phyloP scores from a whole-genome alignment of 2,113 vertebrate species.

The Peromyscus leucopus region DNA sequence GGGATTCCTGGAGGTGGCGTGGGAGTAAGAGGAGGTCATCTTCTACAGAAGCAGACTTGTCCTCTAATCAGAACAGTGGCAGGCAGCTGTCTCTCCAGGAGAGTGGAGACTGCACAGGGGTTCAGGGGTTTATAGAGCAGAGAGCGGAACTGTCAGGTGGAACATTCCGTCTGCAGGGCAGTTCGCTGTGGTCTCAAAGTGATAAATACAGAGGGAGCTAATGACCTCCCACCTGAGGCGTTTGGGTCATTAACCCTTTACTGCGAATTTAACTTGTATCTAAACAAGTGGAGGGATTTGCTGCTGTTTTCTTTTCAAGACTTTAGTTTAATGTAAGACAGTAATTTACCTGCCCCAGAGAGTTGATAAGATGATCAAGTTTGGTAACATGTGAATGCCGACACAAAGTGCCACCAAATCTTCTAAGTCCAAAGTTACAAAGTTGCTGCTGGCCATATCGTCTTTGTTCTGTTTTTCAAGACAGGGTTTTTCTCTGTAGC shows the following conservation, averaged over 20 bases:
- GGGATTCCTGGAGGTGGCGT: background rate
- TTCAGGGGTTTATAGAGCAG: background rate
- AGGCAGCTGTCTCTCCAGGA: background rate
- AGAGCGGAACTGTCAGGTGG: background rate
- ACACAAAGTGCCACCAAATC: slow-evolving; percentile 2
- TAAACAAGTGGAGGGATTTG: background rate
- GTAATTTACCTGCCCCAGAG: slow-evolving; percentile 14
- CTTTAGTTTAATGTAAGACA: slow-evolving; percentile 42
- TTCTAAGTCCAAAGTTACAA: background rate
- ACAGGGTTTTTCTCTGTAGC: background rate
- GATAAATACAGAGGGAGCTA: background rate
- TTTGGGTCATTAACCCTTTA: background rate
- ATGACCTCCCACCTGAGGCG: background rate
- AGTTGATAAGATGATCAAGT: background rate
- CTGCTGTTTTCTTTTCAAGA: slow-evolving; percentile 20
- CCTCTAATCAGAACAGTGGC: background rate
- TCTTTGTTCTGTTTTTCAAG: background rate
- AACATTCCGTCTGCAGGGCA: too few species aligned
- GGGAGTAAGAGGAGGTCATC: background rate
- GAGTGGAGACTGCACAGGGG: background rate
- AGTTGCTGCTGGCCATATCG: background rate
- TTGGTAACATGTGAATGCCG: background rate
- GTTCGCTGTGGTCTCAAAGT: background rate
- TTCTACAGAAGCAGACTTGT: background rate
- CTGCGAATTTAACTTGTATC: background rate